These are phyloP conservation scores for Uria lomvia DNA, from an alignment of 2,113 vertebrate species.

Conservation along the genomic window DNA sequence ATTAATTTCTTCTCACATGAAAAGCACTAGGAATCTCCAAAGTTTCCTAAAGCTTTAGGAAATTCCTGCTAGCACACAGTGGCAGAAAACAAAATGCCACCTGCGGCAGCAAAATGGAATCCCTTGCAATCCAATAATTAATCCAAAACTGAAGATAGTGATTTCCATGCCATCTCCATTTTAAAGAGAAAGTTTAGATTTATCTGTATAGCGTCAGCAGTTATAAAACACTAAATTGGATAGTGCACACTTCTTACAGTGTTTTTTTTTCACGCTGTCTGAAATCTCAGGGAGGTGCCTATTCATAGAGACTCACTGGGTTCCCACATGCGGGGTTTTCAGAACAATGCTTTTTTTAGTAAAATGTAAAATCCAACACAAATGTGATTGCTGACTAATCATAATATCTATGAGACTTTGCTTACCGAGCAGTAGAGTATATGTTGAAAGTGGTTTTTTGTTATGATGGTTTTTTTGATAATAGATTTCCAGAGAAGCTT, in stretches of 20 bases:
- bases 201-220: neutral
- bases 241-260: neutral
- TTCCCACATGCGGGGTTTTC: neutral
- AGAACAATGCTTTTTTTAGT: neutral
- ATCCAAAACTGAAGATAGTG: neutral
- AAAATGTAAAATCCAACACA: neutral
- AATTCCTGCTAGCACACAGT: neutral
- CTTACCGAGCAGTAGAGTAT: neutral
- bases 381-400: neutral
- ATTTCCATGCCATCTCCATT: neutral
- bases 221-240: neutral
- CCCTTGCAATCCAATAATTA: neutral
- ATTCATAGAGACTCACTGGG: neutral
- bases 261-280: neutral
- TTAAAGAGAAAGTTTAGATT: neutral
- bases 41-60: neutral
- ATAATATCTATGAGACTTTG: neutral
- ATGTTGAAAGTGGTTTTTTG: neutral
- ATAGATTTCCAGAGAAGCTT: neutral
- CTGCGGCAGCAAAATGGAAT: neutral
- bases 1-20: neutral
- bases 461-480: fast-evolving
- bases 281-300: neutral
- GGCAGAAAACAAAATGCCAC: neutral
- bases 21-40: neutral